phyloP scores from a whole-genome alignment of 2,113 vertebrate species.

The Pleuronectes platessa region DNA sequence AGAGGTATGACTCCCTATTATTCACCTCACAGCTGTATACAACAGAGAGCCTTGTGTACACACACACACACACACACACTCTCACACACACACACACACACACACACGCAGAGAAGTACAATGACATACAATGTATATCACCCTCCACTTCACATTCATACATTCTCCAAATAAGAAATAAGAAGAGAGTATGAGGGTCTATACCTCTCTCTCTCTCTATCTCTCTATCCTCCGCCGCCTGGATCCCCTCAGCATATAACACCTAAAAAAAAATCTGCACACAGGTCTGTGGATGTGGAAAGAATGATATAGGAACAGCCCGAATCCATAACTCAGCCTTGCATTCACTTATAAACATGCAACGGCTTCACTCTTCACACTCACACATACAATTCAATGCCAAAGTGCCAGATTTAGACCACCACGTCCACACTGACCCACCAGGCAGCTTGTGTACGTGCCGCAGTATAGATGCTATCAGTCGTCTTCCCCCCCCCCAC shows the following conservation, averaged over 20 bases:
- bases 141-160: constrained; percentile 28
- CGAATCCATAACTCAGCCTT: constrained; percentile 56
- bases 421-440: constrained; percentile 27
- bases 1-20: constrained; percentile 62
- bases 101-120: constrained; percentile 1
- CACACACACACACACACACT: constrained; percentile 27
- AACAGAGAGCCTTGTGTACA: constrained; percentile 39
- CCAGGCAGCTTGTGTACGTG: constrained; percentile 58
- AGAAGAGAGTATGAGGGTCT: constrained; percentile 13
- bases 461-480: constrained; percentile 51
- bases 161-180: constrained; percentile 42
- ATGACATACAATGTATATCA: constrained; percentile 32
- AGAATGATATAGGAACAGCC: constrained; percentile 50
- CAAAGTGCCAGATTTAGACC: background rate
- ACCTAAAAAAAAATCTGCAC: constrained; percentile 37
- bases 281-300: constrained; percentile 47
- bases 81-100: constrained; percentile 14
- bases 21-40: constrained; percentile 57
- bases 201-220: background rate
- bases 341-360: constrained; percentile 54
- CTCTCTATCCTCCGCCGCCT: constrained; percentile 19
- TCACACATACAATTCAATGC: constrained; percentile 28
- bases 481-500: constrained; percentile 20
- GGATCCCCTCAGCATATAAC: constrained; percentile 46
- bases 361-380: constrained; percentile 15